Evolutionary conservation across 2,888 invertebrate species (phyloP), one percentile per base, ranked within the genome.

Genomic region (Nomada flava): DNA sequence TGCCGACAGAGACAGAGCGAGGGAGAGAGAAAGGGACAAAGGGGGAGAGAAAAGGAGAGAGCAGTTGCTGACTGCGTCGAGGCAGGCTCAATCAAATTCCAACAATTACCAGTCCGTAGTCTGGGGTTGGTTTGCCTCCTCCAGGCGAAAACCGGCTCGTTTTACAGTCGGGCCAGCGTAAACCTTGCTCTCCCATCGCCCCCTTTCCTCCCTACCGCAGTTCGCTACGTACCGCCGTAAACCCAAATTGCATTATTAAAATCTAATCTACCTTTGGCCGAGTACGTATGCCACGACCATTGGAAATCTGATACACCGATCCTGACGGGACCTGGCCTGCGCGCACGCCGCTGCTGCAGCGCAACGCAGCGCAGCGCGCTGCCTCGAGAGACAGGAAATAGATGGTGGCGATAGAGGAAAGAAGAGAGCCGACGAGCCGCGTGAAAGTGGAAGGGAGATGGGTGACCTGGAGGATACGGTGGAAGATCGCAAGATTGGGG

Each of bases 201-300:
- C 55, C 47, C 77, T 63, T 42, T 11, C n/a, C 57, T 15, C 53
- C 36, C 36, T 71, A 50, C 67, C 71, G 62, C 62, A 62, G 44
- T 55, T 50, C 62, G 20, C 68, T 71, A 55, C 57, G 77, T 67
- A 71, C 79, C 80, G 79, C 83, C 86, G 87, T 90, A 88, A 88
- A 87, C 90, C 87, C 83, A 90, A 89, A 91, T 91, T 92, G 91
- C 91, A 92, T 92, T 92, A 92, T 92, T 92, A 92, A 92, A 92
- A 92, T 92, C 91, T 92, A 92, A 92, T 92, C 92, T 91, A 88
- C 91, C 91, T 89, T 88, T 83, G 88, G 80, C 75, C 84, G 84
- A 62, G 83, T 88, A 86, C 87, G 85, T 86, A 79, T 81, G 86
- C 86, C 80, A 53, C 63, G 85, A 75, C 88, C 85, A 87, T 87